Evolutionary conservation across 2,113 vertebrate genomes (phyloP).

Genomic region (Poecilia latipinna): DNA sequence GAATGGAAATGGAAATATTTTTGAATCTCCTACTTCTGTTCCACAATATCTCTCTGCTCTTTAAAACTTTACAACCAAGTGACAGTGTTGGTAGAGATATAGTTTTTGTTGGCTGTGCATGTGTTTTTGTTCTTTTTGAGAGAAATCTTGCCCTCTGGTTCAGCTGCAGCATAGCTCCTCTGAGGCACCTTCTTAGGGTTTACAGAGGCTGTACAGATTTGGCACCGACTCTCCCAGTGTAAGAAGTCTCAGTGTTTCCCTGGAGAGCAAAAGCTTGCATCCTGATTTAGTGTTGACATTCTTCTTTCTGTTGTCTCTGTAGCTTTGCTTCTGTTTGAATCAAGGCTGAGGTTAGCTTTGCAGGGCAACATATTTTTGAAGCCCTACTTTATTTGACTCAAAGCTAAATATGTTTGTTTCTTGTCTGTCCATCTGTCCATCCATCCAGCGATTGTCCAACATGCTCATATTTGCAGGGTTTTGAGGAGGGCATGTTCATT

Average conservation of each 20-base stretch:
- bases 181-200: slow-evolving; percentile 34
- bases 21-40: neutral
- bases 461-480: too few species aligned
- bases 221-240: neutral
- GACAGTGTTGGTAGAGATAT: slow-evolving; percentile 12
- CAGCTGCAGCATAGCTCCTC: slow-evolving; percentile 24
- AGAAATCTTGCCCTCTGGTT: slow-evolving; percentile 18
- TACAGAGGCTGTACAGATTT: neutral
- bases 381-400: neutral
- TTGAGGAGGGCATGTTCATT: too few species aligned
- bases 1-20: neutral
- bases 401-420: neutral
- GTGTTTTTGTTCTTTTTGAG: slow-evolving; percentile 20
- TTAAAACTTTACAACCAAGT: neutral
- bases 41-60: neutral
- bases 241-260: slow-evolving; percentile 33
- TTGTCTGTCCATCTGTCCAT: too few species aligned
- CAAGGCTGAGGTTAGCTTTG: neutral
- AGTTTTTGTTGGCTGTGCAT: slow-evolving; percentile 6
- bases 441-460: too few species aligned
- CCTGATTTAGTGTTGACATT: slow-evolving; percentile 6
- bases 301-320: slow-evolving; percentile 5
- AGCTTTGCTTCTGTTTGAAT: slow-evolving; percentile 20
- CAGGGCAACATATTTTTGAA: too few species aligned
- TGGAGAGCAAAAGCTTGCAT: slow-evolving; percentile 16